Percentiles rank a stretch among this genome's conserved stretches.
These are phyloP conservation scores for Chiroxiphia lanceolata DNA, from an alignment of 2,797 vertebrate species.

Conservation along the genomic window DNA sequence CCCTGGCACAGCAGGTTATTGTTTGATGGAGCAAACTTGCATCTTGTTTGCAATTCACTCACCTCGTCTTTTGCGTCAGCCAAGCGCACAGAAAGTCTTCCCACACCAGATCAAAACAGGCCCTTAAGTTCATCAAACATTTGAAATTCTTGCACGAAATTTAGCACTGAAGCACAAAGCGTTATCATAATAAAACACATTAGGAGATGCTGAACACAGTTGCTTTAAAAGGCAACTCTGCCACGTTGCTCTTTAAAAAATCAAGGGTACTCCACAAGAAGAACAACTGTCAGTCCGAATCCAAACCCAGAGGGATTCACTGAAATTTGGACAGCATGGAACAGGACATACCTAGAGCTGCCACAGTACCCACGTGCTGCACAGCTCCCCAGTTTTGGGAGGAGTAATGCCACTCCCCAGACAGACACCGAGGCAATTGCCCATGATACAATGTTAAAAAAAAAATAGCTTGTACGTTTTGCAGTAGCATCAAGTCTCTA, in stretches of 20 bases:
- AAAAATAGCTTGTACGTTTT: conserved; percentile 27
- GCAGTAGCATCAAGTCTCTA: conserved; percentile 65
- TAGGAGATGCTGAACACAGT: not conserved
- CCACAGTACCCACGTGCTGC: not conserved
- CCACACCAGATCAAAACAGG: not conserved
- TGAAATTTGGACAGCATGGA: not conserved
- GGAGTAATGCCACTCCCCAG: not conserved
- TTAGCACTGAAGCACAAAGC: not conserved
- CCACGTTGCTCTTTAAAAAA: not conserved
- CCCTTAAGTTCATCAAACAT: not conserved
- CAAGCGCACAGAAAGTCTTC: not conserved
- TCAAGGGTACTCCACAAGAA: not conserved
- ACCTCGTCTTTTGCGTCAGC: not conserved
- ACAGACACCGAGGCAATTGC: conserved; percentile 3
- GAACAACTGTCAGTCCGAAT: not conserved
- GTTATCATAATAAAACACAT: not conserved
- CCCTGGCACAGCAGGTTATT: not conserved
- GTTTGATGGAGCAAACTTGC: not conserved
- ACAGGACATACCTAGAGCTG: not conserved
- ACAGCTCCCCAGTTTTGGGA: not conserved
- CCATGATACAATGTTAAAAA: not conserved
- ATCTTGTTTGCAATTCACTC: not conserved
- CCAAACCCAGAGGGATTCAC: not conserved
- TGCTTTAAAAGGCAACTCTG: not conserved
- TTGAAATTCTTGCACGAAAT: not conserved